Base-by-base conservation (phyloP, 2,888 invertebrate genomes). In the Aphidius colemani region DNA sequence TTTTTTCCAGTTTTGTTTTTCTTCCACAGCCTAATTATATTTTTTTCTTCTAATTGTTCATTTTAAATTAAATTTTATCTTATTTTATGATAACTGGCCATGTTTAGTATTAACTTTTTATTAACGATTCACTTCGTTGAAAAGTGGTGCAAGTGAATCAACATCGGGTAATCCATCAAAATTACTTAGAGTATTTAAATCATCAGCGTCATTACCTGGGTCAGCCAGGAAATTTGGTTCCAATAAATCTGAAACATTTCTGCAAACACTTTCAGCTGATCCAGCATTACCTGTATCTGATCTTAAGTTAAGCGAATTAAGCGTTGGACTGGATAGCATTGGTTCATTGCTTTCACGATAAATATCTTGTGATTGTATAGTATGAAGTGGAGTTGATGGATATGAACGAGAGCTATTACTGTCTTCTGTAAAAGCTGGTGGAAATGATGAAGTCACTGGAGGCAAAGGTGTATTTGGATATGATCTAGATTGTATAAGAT, bases 331-430 rank as follows among this genome's bases (percentile, higher is more conserved):
- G 18, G 80, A 81, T 6, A 82, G 70, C 79, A 82, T 81, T 0
- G 82, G 80, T 53, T 82, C 82, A 59, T 78, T 80, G 48, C 73
- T 75, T 60, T 80, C 80, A 7, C 74, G 71, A 65, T 80, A 82
- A 57, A 61, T 67, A 7, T 71, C 69, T 7, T 74, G 71, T 8
- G 69, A 67, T 51, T 76, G 76, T 5, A 76, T 61, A 5, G 74
- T 76, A 57, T 80, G 78, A 71, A 88, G 85, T 11, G 93, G 93
- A 13, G 91, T 91, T 3, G 91, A 89, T 39, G 93, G 92, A 82
- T 92, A 91, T 0, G 93, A 93, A 76, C 90, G 89, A 10, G 91
- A 90, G 3, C 76, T 78, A 60, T 76, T 78, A 60, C 75, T 76
- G 30, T 81, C 79, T 39, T 81, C 80, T 3, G 75, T 66, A 45